phyloP scores from a whole-genome alignment of 2,113 vertebrate species.

The Chionomys nivalis region DNA sequence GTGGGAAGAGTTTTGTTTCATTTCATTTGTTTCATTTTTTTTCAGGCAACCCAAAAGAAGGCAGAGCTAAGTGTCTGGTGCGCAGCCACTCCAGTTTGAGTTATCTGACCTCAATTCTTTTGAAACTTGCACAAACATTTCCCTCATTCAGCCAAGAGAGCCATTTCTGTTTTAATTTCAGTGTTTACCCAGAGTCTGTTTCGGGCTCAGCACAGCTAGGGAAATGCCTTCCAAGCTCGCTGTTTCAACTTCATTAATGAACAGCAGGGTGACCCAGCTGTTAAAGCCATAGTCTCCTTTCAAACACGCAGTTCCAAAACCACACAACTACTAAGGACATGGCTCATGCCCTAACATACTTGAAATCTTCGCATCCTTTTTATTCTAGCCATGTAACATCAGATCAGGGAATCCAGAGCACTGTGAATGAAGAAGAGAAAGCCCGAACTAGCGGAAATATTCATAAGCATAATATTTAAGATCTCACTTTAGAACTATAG shows the following conservation, averaged over 20 bases:
- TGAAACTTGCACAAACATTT: neutral
- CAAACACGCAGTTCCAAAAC: neutral
- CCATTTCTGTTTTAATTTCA: neutral
- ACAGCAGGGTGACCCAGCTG: neutral
- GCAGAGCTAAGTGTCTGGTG: neutral
- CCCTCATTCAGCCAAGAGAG: neutral
- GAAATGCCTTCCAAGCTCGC: neutral
- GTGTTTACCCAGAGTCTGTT: neutral
- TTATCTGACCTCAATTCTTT: neutral
- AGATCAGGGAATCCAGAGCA: neutral
- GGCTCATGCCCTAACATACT: constrained; percentile 13
- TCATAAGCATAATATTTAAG: neutral
- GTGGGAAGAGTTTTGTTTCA: neutral
- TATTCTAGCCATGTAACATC: neutral
- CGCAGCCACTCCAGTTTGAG: neutral
- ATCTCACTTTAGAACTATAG: neutral
- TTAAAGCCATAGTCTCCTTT: neutral
- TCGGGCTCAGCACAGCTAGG: constrained; percentile 11
- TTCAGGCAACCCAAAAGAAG: neutral
- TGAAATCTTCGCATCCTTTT: neutral
- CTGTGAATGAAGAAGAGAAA: neutral
- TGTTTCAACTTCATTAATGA: neutral
- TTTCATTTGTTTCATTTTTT: neutral
- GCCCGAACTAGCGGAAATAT: neutral
- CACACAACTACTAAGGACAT: neutral